Evolutionary conservation across 2,797 vertebrate species (phyloP).

Genomic region (Xenentodon cancila): DNA sequence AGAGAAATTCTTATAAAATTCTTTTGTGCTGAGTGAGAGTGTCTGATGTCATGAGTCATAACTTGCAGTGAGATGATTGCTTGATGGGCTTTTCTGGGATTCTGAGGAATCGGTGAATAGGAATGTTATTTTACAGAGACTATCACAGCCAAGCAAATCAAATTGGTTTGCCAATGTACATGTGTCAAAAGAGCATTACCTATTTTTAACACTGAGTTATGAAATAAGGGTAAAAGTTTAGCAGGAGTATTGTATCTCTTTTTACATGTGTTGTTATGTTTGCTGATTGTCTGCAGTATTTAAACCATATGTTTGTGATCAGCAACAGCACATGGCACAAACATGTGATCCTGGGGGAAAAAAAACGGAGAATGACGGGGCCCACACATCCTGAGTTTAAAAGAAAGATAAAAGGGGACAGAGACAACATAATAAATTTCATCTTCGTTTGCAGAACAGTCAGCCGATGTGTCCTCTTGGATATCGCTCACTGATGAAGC

Average conservation of each 20-base stretch:
- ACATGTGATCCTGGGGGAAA: constrained; percentile 71
- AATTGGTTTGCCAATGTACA: background rate
- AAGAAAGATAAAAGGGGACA: constrained; percentile 43
- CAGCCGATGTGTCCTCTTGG: constrained; percentile 52
- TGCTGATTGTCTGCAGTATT: constrained; percentile 60
- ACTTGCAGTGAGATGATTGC: constrained; percentile 14
- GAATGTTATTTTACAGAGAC: background rate
- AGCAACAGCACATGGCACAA: constrained; percentile 74
- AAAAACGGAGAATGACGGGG: constrained; percentile 51
- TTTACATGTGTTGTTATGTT: constrained; percentile 64
- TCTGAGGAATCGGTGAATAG: background rate
- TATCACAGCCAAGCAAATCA: no score
- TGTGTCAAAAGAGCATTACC: background rate
- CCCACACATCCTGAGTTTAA: constrained; percentile 54
- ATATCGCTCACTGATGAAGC: constrained; percentile 58
- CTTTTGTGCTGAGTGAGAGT: constrained; percentile 34
- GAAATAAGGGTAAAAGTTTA: constrained; percentile 7
- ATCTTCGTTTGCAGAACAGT: constrained; percentile 61
- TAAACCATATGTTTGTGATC: constrained; percentile 77
- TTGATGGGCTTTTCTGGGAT: constrained; percentile 8
- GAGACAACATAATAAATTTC: constrained; percentile 56
- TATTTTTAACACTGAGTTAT: constrained; percentile 6
- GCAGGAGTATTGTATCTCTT: constrained; percentile 27
- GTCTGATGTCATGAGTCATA: constrained; percentile 39
- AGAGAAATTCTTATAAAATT: constrained; percentile 49